Evolutionary conservation across 2,797 vertebrate species (phyloP).

Genomic region (Pipistrellus pipistrellus): DNA sequence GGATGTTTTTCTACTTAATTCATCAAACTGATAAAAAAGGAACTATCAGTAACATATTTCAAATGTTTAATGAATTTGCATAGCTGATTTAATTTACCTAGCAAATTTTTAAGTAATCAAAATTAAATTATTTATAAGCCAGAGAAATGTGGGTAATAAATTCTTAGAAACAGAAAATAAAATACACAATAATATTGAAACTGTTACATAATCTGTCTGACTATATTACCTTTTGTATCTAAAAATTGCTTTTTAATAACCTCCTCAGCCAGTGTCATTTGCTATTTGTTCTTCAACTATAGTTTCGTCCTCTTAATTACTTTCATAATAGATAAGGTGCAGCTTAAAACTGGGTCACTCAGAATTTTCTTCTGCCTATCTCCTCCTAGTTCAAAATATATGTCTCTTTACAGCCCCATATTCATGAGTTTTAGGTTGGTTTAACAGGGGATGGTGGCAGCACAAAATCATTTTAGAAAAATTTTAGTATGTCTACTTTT

Average conservation of each 20-base stretch:
- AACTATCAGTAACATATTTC: conserved; percentile 50
- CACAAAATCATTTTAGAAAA: background rate
- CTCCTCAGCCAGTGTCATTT: background rate
- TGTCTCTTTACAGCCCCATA: background rate
- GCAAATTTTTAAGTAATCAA: conserved; percentile 59
- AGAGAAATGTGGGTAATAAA: conserved; percentile 26
- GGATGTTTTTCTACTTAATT: background rate
- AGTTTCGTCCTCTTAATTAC: conserved; percentile 39
- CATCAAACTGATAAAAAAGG: background rate
- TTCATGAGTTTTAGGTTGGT: background rate
- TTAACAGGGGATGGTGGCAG: background rate
- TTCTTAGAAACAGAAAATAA: conserved; percentile 33
- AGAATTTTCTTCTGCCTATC: conserved; percentile 2
- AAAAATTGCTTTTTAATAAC: conserved; percentile 60
- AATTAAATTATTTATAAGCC: conserved; percentile 58
- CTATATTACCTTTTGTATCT: background rate
- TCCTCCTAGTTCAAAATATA: background rate
- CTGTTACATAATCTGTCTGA: background rate
- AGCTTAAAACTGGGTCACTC: background rate
- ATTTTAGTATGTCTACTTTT: background rate
- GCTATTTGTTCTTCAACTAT: conserved; percentile 19
- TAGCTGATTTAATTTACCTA: conserved; percentile 41
- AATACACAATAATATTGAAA: conserved; percentile 1
- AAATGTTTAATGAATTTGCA: conserved; percentile 59
- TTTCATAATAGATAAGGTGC: conserved; percentile 23